Conservation (phyloP, 2,888 invertebrate genomes). For the Azorinus chamasolen region DNA sequence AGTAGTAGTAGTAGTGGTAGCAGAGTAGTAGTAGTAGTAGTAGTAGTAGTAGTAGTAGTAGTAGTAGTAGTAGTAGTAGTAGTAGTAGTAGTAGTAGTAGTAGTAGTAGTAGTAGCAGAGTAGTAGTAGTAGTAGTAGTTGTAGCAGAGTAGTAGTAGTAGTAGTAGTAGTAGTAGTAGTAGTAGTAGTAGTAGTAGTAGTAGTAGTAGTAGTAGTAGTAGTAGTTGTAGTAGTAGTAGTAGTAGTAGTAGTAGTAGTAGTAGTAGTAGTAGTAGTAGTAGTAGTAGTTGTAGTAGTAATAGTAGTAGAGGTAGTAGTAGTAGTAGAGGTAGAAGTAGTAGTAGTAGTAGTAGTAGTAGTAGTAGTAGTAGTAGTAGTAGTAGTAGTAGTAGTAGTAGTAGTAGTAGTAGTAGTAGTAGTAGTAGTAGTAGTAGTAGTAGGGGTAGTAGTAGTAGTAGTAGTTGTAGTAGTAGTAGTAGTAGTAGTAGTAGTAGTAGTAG, state of each 20-base stretch:
- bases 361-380: slow-evolving; percentile 18
- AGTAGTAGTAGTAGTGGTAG: too few species aligned
- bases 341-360: slow-evolving; percentile 1
- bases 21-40: too few species aligned
- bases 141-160: too few species aligned
- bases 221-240: slow-evolving; percentile 14
- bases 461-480: slow-evolving; percentile 19
- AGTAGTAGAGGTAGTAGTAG: neutral
- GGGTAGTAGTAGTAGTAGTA: too few species aligned
- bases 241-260: slow-evolving; percentile 13
- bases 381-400: slow-evolving; percentile 23
- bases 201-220: slow-evolving; percentile 15
- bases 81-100: slow-evolving; percentile 10
- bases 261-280: slow-evolving; percentile 10
- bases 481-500: slow-evolving; percentile 17
- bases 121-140: too few species aligned
- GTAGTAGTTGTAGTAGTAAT: slow-evolving; percentile 10
- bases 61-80: slow-evolving; percentile 12
- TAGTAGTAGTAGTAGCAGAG: too few species aligned
- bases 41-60: slow-evolving; percentile 17
- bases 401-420: slow-evolving; percentile 18
- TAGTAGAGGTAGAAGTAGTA: too few species aligned
- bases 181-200: slow-evolving; percentile 6
- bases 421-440: too few species aligned
- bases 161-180: too few species aligned